These are phyloP conservation scores for Tachycineta bicolor DNA, from an alignment of 2,113 vertebrate genomes.

Conservation along the genomic window DNA sequence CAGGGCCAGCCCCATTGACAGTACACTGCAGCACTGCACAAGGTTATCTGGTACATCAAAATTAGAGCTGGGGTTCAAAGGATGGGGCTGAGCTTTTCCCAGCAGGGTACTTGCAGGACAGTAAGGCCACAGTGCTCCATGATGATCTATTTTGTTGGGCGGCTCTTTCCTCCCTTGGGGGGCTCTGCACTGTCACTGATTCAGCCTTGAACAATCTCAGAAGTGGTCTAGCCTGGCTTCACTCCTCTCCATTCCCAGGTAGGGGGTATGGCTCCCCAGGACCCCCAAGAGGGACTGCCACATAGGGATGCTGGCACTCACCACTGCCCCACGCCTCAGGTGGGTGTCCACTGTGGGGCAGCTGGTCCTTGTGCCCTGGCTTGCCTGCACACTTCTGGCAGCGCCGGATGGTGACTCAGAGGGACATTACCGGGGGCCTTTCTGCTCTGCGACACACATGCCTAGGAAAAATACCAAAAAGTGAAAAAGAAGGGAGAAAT, in stretches of 20 bases:
- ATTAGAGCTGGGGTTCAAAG: background rate
- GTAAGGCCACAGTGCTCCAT: background rate
- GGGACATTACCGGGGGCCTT: background rate
- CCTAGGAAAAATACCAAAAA: background rate
- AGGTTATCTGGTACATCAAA: background rate
- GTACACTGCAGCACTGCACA: accelerated
- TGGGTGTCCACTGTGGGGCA: background rate
- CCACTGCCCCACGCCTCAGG: accelerated
- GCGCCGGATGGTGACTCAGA: background rate
- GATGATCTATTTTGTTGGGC: background rate
- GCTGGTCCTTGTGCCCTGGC: background rate
- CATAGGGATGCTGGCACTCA: background rate
- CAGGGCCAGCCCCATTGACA: background rate
- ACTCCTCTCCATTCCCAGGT: background rate
- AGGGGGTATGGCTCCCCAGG: background rate
- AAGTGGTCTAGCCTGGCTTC: background rate
- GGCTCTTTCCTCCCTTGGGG: accelerated
- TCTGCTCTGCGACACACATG: background rate
- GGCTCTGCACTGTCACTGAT: accelerated
- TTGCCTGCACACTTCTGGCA: background rate
- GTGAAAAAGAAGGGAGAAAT: background rate
- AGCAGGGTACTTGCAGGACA: background rate
- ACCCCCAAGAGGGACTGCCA: background rate
- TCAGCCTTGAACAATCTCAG: background rate
- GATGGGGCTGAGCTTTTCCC: background rate